Conservation (phyloP, 2,113 vertebrate species). For the Laterallus jamaicensis region DNA sequence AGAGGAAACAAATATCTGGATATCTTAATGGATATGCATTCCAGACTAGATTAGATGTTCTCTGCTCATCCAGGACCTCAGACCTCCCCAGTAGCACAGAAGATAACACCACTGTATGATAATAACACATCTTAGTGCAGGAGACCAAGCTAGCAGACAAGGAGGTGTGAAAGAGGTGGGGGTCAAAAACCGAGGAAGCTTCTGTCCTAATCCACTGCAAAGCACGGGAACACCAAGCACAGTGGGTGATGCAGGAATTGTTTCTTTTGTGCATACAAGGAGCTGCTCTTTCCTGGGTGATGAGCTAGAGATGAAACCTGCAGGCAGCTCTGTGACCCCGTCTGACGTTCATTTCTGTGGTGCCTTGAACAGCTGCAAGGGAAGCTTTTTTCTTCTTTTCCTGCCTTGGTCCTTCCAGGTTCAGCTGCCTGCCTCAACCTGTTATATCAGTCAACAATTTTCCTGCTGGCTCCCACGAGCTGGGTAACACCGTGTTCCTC, state of each 20-base stretch:
- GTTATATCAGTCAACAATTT: neutral
- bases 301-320: neutral
- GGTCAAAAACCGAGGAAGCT: neutral
- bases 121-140: neutral
- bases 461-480: neutral
- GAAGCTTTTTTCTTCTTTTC: neutral
- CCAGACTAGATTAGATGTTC: neutral
- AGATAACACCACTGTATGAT: neutral
- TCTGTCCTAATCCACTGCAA: neutral
- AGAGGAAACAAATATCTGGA: neutral
- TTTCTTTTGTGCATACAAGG: neutral
- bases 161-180: neutral
- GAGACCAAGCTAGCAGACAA: neutral
- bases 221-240: fast-evolving
- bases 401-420: neutral
- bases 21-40: neutral
- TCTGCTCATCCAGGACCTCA: neutral
- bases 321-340: neutral
- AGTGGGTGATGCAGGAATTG: neutral
- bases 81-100: neutral
- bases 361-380: neutral
- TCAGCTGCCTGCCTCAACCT: neutral
- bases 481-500: neutral
- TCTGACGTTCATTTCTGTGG: neutral
- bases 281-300: neutral